Percentiles rank a stretch among this genome's conserved stretches.
These are phyloP conservation scores for Sebastes taczanowskii DNA, from an alignment of 2,797 vertebrate species.

Conservation along the genomic window DNA sequence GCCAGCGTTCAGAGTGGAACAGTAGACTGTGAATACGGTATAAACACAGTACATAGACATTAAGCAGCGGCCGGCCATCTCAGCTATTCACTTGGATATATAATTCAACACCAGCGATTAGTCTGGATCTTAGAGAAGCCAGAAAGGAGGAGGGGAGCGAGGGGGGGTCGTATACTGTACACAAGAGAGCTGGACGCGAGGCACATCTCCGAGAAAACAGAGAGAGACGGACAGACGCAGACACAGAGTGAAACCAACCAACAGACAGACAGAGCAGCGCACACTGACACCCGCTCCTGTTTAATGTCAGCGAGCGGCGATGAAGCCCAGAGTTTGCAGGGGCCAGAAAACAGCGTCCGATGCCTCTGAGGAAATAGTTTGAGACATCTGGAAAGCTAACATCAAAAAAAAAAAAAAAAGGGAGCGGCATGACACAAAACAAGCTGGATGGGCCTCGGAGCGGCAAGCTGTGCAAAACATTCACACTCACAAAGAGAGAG, in stretches of 20 bases:
- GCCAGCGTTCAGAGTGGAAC: constrained; percentile 58
- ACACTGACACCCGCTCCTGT: constrained; percentile 70
- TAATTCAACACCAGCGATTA: constrained; percentile 88
- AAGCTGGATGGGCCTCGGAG: constrained; percentile 77
- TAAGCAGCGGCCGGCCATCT: constrained; percentile 75
- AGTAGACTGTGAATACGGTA: constrained; percentile 64
- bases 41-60: constrained; percentile 80
- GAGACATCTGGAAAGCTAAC: constrained; percentile 81
- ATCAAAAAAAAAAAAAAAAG: constrained; percentile 70
- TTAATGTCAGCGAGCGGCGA: constrained; percentile 75
- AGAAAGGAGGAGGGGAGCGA: constrained; percentile 21
- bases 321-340: constrained; percentile 68
- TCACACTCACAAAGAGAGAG: constrained; percentile 70
- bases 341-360: constrained; percentile 57
- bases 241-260: constrained; percentile 67
- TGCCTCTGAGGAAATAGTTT: constrained; percentile 75
- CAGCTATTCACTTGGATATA: constrained; percentile 87
- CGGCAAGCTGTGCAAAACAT: constrained; percentile 75
- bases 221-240: constrained; percentile 55
- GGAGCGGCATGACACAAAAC: constrained; percentile 78
- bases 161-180: constrained; percentile 61
- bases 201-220: constrained; percentile 65
- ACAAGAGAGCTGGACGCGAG: constrained; percentile 73
- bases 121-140: constrained; percentile 75
- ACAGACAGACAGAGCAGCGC: constrained; percentile 58